Evolutionary conservation across 2,888 invertebrate genomes (phyloP), one percentile per base, ranked within the genome.

Genomic region (Volucella bombylans): DNA sequence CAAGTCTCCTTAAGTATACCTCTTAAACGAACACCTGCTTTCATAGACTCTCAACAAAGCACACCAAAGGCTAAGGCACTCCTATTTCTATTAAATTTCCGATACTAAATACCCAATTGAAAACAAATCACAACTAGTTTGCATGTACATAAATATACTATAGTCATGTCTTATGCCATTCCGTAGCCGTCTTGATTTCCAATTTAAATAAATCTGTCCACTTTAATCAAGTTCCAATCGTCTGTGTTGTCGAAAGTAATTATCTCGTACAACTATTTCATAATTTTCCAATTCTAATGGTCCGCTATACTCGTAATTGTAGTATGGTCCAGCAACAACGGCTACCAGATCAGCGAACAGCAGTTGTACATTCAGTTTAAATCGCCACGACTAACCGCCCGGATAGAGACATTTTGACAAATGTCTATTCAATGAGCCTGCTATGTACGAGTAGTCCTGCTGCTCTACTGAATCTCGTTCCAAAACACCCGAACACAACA

Each of bases 381-480:
- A 72, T 72, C 61, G 45, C 65, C 47, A 47, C 74, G 41, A 14
- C 39, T 57, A 39, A 15, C 57, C 43, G 71, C 38, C 47, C 57
- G 8, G 52, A 73, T 83, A 57, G 15, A 74, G 77, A 65, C 80
- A 76, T 71, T 80, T 80, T 85, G 83, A 85, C 83, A 85, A 85
- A 85, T 85, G 80, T 76, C 83, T 80, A 80, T 69, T 76, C 83
- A 83, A 83, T 83, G 83, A 83, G 80, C 76, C 43, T 67, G 68
- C 64, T 62, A 72, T 62, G 57, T 55, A 72, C 65, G 71, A 52
- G 23, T 49, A 11, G 68, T 50, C 72, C 68, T 52, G n/a, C 50
- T 57, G 59, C 18, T 62, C 67, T 65, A 23, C 23, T 4, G 23
- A 23, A 23, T 1, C 23, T 23, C 23, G 23, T 23, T 23, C 23